phyloP scores from a whole-genome alignment of 2,113 vertebrate genomes.

The Rhineura floridana region DNA sequence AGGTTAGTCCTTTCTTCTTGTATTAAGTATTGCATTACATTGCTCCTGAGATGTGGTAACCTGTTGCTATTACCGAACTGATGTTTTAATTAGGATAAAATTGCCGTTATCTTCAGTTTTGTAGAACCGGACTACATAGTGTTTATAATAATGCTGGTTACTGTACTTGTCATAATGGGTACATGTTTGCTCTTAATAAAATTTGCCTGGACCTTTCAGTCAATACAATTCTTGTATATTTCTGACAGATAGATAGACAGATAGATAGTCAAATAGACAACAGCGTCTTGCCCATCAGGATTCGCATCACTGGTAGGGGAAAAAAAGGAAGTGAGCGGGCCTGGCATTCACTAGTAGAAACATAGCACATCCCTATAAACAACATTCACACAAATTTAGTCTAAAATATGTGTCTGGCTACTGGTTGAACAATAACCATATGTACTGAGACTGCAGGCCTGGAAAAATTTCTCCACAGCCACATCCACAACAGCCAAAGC shows the following conservation, averaged over 20 bases:
- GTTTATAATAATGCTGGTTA: not conserved
- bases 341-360: slow-evolving; percentile 20
- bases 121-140: not conserved
- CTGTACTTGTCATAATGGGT: not conserved
- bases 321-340: slow-evolving; percentile 37
- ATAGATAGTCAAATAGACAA: not conserved
- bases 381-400: not conserved
- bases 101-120: accelerated
- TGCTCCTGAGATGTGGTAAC: accelerated
- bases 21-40: not conserved
- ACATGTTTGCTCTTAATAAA: not conserved
- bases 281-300: not conserved
- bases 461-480: slow-evolving; percentile 24
- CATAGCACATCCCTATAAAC: slow-evolving; percentile 14
- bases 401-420: slow-evolving; percentile 9
- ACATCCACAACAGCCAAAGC: slow-evolving; percentile 26
- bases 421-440: slow-evolving; percentile 20
- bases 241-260: no score
- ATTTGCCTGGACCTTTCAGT: not conserved
- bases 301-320: not conserved
- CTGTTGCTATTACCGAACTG: not conserved
- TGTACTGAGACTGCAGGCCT: not conserved
- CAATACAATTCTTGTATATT: not conserved
- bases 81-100: not conserved
- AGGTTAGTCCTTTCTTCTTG: not conserved